Evolutionary conservation across 2,888 invertebrate genomes (phyloP).

Genomic region (Fabriciana adippe): DNA sequence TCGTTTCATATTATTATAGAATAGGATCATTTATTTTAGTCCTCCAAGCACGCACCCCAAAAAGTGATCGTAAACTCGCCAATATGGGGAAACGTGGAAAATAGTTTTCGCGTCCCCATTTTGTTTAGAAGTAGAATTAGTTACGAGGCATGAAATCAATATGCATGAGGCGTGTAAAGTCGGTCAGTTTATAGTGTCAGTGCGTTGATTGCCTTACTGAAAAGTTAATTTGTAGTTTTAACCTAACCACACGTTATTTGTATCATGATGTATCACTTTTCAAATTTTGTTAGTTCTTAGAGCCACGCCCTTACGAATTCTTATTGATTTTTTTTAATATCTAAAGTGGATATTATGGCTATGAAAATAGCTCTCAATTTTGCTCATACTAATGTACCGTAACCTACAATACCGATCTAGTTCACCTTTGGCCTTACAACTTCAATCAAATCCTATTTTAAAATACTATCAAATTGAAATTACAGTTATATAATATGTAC

Average conservation of each 20-base stretch:
- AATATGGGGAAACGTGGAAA: conserved; percentile 16
- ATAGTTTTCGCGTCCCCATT: conserved; percentile 17
- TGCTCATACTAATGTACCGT: conserved; percentile 1
- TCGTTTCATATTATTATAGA: too few relatives aligned
- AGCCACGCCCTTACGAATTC: neutral
- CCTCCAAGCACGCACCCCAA: conserved; percentile 9
- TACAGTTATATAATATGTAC: neutral
- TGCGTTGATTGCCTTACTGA: conserved; percentile 56
- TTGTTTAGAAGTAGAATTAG: conserved; percentile 26
- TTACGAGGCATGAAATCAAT: conserved; percentile 33
- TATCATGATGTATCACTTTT: conserved; percentile 1
- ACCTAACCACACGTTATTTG: conserved; percentile 5
- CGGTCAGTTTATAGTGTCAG: conserved; percentile 47
- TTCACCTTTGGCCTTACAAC: conserved; percentile 18
- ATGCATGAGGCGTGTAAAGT: conserved; percentile 42
- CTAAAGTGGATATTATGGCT: conserved; percentile 9
- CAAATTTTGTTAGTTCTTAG: neutral
- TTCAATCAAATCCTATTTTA: conserved; percentile 2
- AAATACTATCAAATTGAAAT: conserved; percentile 8
- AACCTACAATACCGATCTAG: neutral
- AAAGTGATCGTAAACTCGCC: conserved; percentile 17
- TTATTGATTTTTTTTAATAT: neutral
- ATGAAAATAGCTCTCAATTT: conserved; percentile 14
- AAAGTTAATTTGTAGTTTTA: conserved; percentile 37
- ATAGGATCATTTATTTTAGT: neutral